Percentiles rank a stretch among this genome's conserved stretches.
Evolutionary conservation across 2,113 vertebrate species (phyloP).

Genomic region (Corythoichthys haematopterus): DNA sequence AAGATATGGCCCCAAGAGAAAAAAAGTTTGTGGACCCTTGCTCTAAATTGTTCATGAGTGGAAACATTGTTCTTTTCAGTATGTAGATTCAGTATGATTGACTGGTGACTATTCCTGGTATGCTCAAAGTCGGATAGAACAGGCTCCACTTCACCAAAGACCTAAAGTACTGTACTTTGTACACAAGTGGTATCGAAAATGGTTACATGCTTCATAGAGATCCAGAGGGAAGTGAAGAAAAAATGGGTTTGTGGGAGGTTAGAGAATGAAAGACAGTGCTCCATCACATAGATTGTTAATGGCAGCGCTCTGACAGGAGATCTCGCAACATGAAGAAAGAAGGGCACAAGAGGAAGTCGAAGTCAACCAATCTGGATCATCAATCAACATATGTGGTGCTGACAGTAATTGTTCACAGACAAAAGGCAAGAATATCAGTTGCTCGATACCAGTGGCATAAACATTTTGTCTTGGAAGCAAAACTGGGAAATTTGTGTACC

Average conservation of each 20-base stretch:
- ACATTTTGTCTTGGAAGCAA: neutral
- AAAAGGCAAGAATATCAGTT: neutral
- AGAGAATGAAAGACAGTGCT: conserved; percentile 20
- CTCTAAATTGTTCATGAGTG: too few relatives aligned
- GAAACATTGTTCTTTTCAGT: too few relatives aligned
- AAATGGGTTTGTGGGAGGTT: conserved; percentile 7
- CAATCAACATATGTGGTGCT: conserved; percentile 11
- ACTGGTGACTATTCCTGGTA: neutral
- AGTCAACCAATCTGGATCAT: neutral
- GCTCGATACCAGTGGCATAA: neutral
- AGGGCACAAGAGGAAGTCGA: conserved; percentile 1
- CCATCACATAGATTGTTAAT: conserved; percentile 20
- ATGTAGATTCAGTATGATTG: neutral
- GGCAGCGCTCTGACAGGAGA: conserved; percentile 31
- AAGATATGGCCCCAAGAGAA: too few relatives aligned
- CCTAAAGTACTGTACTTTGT: neutral
- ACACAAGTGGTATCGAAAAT: neutral
- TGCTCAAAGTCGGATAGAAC: neutral
- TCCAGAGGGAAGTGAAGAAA: conserved; percentile 6
- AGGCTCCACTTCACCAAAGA: neutral
- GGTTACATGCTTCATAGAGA: neutral
- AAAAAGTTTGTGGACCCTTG: too few relatives aligned
- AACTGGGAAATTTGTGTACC: conserved; percentile 1
- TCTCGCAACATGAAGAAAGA: conserved; percentile 19
- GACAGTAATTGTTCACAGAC: conserved; percentile 13